Percentiles rank a stretch among this genome's conserved stretches.
Evolutionary conservation across 2,888 invertebrate species (phyloP).

Genomic region (Apotomis betuletana): DNA sequence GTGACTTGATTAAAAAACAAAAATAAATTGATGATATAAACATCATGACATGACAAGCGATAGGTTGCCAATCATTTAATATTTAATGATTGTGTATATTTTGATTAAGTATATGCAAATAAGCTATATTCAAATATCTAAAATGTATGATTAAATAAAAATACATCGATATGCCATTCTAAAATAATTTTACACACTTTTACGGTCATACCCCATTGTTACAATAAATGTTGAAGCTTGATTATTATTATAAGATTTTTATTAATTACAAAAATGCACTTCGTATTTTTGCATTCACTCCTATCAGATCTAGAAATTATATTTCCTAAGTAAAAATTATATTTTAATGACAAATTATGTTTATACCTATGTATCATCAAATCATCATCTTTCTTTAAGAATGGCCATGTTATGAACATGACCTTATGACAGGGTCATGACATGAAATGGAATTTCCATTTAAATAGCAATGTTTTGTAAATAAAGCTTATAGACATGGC

Average conservation of each 20-base stretch:
- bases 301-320: constrained; percentile 19
- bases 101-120: constrained; percentile 28
- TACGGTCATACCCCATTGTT: constrained; percentile 26
- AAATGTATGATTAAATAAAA: constrained; percentile 36
- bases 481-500: constrained; percentile 51
- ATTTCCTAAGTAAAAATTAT: constrained; percentile 13
- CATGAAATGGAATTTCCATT: neutral
- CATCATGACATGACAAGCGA: constrained; percentile 27
- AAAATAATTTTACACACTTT: constrained; percentile 49
- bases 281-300: constrained; percentile 5
- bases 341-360: constrained; percentile 8
- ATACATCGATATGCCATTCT: constrained; percentile 61
- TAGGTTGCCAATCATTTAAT: constrained; percentile 31
- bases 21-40: neutral
- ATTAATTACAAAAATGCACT: constrained; percentile 15
- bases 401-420: neutral
- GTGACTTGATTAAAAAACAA: constrained; percentile 9
- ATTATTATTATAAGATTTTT: constrained; percentile 46
- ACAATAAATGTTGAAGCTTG: constrained; percentile 51
- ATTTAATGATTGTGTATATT: constrained; percentile 13
- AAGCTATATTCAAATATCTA: constrained; percentile 16
- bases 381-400: neutral
- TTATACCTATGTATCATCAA: constrained; percentile 3
- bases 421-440: no score
- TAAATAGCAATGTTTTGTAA: constrained; percentile 4